Evolutionary conservation across 2,113 vertebrate genomes (phyloP).

Genomic region (Dicrurus megarhynchus): DNA sequence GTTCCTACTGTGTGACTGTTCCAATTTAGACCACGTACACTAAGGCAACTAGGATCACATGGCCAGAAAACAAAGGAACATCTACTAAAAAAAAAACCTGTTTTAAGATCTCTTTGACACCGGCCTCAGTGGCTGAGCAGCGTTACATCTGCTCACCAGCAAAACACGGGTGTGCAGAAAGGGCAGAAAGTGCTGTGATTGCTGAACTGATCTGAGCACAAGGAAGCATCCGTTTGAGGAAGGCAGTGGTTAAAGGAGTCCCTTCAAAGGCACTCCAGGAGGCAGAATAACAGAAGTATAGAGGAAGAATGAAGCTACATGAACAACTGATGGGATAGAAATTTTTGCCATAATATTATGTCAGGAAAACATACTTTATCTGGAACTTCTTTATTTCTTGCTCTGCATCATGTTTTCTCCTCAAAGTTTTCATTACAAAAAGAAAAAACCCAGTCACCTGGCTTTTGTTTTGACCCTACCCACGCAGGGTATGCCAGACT

Average conservation of each 20-base stretch:
- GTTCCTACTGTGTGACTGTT: not conserved
- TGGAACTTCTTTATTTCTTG: not conserved
- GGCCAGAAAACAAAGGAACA: not conserved
- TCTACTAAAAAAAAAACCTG: not conserved
- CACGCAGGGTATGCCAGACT: not conserved
- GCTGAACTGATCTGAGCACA: not conserved
- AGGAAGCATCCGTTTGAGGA: not conserved
- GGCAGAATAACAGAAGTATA: not conserved
- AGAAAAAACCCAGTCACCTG: not conserved
- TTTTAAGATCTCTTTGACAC: not conserved
- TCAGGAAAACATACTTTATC: not conserved
- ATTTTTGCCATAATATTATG: not conserved
- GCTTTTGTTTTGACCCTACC: not conserved
- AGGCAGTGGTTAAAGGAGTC: not conserved
- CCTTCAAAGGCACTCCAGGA: not conserved
- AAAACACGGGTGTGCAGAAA: accelerated
- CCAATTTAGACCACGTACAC: not conserved
- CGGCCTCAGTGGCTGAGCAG: not conserved
- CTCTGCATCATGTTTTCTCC: not conserved
- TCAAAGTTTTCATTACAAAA: not conserved
- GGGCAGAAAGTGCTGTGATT: not conserved
- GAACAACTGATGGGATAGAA: not conserved
- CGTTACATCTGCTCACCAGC: not conserved
- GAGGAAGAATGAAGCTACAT: not conserved
- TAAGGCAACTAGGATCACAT: not conserved